These are phyloP conservation scores for Petrophora chlorosata DNA, from an alignment of 2,888 invertebrate species.

Conservation along the genomic window DNA sequence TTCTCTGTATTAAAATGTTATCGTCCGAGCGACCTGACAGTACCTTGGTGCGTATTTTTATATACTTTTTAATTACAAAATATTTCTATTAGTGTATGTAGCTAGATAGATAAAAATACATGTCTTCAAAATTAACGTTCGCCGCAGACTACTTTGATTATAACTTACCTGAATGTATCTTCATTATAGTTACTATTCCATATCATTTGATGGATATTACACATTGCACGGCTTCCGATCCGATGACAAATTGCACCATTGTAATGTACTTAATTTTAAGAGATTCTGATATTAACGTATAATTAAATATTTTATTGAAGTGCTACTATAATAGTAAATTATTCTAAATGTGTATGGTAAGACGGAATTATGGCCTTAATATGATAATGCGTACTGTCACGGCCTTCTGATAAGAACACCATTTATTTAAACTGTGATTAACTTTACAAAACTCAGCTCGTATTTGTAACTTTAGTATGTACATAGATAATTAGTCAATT, in stretches of 20 bases:
- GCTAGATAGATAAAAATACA: conserved; percentile 26
- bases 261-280: conserved; percentile 68
- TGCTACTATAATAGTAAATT: conserved; percentile 49
- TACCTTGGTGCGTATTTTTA: conserved; percentile 58
- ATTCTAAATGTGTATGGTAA: conserved; percentile 50
- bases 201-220: conserved; percentile 12
- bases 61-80: conserved; percentile 53
- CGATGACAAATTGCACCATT: conserved; percentile 42
- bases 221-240: conserved; percentile 28
- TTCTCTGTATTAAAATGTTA: conserved; percentile 39
- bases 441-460: conserved; percentile 73
- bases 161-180: conserved; percentile 7
- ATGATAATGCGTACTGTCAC: conserved; percentile 56
- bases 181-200: conserved; percentile 15
- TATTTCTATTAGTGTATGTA: conserved; percentile 41
- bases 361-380: conserved; percentile 61
- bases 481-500: conserved; percentile 57
- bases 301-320: conserved; percentile 43
- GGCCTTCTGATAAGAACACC: conserved; percentile 70
- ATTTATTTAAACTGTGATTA: conserved; percentile 77
- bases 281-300: conserved; percentile 59
- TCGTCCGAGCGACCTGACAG: conserved; percentile 58
- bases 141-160: conserved; percentile 7
- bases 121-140: conserved; percentile 24
- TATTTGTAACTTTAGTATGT: conserved; percentile 53